Evolutionary conservation across 2,888 invertebrate species (phyloP).

Genomic region (Caenorhabditis wallacei): DNA sequence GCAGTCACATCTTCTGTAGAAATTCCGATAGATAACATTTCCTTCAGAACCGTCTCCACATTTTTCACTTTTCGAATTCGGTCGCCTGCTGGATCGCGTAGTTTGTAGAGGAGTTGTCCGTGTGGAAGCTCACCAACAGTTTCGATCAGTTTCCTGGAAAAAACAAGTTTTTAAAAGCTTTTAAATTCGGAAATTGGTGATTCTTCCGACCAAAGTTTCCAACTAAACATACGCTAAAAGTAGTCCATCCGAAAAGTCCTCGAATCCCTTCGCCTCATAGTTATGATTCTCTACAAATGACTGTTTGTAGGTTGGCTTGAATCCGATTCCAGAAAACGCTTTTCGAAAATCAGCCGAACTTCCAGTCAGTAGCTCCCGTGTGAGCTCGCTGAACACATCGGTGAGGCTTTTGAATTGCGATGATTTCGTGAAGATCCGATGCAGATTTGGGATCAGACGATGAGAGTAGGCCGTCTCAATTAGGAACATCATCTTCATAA

Average conservation of each 20-base stretch:
- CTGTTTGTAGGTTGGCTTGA: conserved; percentile 60
- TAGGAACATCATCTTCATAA: conserved; percentile 61
- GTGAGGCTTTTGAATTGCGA: conserved; percentile 59
- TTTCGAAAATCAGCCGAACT: conserved; percentile 47
- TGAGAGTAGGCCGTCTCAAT: conserved; percentile 52
- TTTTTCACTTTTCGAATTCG: conserved; percentile 71
- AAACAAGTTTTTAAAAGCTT: background rate
- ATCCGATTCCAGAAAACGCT: conserved; percentile 64
- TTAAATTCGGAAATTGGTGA: background rate
- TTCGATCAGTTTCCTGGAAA: conserved; percentile 60
- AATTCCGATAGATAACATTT: conserved; percentile 40
- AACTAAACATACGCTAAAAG: conserved; percentile 60
- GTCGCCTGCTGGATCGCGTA: conserved; percentile 70
- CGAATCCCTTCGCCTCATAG: conserved; percentile 60
- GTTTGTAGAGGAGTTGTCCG: conserved; percentile 35
- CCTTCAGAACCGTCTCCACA: conserved; percentile 62
- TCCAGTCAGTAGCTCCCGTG: conserved; percentile 64
- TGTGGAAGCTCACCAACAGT: conserved; percentile 46
- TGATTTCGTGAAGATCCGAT: conserved; percentile 60
- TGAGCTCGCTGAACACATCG: conserved; percentile 64
- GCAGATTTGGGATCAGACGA: conserved; percentile 55
- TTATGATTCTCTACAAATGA: conserved; percentile 70
- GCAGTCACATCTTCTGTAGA: conserved; percentile 47
- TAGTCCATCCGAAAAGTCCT: conserved; percentile 67
- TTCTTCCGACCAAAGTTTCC: background rate